Conservation (phyloP, 2,888 invertebrate genomes). For the Anarsia innoxiella region DNA sequence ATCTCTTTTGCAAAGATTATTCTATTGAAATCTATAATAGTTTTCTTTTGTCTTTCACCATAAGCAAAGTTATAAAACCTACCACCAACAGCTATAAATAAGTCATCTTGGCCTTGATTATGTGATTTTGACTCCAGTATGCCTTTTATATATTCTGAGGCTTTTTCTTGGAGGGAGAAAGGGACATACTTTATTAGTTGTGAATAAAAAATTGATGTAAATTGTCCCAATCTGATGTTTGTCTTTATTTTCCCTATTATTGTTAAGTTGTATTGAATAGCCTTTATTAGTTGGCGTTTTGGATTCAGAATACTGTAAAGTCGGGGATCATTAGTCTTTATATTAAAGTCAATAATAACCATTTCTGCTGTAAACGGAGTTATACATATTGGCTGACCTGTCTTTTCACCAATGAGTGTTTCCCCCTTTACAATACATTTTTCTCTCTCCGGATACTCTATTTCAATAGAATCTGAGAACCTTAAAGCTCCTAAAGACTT, state of each 20-base stretch:
- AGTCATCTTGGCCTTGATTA: neutral
- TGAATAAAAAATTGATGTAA: neutral
- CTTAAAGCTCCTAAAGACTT: neutral
- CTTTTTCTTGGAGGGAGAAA: neutral
- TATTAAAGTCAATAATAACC: neutral
- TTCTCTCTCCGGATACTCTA: neutral
- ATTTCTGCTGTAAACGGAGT: neutral
- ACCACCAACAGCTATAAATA: neutral
- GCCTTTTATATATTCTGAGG: neutral
- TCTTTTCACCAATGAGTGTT: neutral
- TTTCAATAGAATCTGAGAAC: neutral
- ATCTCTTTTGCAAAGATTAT: neutral
- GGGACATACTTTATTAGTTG: neutral
- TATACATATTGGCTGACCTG: neutral
- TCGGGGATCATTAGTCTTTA: neutral
- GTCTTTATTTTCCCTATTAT: neutral
- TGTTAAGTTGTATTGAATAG: neutral
- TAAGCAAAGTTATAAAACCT: neutral
- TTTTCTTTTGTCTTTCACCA: neutral
- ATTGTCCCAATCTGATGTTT: neutral
- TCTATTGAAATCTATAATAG: neutral
- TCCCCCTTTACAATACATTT: neutral
- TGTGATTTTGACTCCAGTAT: neutral
- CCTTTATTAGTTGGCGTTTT: neutral
- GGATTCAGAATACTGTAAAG: neutral